A percentile compares a stretch with the other conserved stretches of the same genome.
phyloP scores from a whole-genome alignment of 2,113 vertebrate genomes.

The Dromas ardeola region DNA sequence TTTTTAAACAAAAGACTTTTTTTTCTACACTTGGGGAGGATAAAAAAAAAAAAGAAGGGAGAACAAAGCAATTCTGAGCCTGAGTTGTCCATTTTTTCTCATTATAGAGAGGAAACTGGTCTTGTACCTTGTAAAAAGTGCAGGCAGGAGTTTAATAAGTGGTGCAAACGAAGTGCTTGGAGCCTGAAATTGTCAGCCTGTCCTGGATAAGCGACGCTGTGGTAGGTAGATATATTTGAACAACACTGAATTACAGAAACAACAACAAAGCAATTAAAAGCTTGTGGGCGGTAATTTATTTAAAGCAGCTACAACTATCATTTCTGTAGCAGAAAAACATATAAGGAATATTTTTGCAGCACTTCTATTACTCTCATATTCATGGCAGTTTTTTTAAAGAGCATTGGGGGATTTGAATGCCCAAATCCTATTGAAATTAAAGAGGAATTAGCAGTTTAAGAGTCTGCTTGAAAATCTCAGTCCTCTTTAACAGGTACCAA shows the following conservation, averaged over 20 bases:
- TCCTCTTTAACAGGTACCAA: not conserved
- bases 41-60: not conserved
- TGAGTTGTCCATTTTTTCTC: not conserved
- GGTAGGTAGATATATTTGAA: not conserved
- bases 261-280: slow-evolving; percentile 15
- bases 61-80: not conserved
- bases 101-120: not conserved
- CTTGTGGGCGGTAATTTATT: not conserved
- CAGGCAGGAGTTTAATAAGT: not conserved
- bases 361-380: not conserved
- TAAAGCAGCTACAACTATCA: not conserved
- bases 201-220: not conserved
- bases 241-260: not conserved
- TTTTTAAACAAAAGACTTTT: not conserved
- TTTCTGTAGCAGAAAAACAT: not conserved
- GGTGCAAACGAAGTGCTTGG: not conserved
- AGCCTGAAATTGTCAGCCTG: not conserved
- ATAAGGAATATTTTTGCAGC: not conserved
- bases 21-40: fast-evolving
- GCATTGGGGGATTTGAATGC: not conserved
- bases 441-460: not conserved
- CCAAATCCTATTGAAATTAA: not conserved
- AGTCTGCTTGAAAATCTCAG: not conserved
- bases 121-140: not conserved
- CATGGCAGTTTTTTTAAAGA: not conserved